phyloP scores from a whole-genome alignment of 2,797 vertebrate species.

The Austrolebias charrua region DNA sequence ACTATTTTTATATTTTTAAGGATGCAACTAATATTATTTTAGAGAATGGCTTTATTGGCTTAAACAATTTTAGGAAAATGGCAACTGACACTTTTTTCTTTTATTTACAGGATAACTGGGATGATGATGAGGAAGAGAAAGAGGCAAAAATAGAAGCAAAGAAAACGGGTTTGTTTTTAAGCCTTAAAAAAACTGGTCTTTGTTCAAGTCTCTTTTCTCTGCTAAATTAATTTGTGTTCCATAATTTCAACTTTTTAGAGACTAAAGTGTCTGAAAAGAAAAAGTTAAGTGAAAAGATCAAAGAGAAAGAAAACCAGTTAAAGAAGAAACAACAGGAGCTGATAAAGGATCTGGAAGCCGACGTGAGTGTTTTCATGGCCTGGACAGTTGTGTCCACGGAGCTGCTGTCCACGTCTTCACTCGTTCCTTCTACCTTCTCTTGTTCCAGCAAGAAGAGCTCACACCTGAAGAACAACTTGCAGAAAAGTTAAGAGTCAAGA shows the following conservation, averaged over 20 bases:
- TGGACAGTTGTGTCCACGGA: neutral
- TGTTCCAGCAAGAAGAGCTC: conserved; percentile 79
- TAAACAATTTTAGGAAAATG: no score
- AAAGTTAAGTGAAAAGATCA: conserved; percentile 93
- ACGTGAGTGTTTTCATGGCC: conserved; percentile 78
- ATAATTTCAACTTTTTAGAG: conserved; percentile 72
- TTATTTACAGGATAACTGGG: conserved; percentile 93
- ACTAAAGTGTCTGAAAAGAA: conserved; percentile 93
- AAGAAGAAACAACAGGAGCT: conserved; percentile 82
- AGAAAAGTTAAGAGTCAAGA: conserved; percentile 90
- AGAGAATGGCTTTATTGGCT: no score
- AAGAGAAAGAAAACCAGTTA: conserved; percentile 90
- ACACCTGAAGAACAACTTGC: conserved; percentile 86
- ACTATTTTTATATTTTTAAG: no score
- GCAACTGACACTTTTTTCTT: neutral
- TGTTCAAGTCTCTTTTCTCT: neutral
- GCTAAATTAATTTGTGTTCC: neutral
- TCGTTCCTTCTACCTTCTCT: conserved; percentile 27
- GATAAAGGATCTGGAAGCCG: conserved; percentile 70
- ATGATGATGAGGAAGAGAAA: conserved; percentile 90
- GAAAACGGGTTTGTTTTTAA: conserved; percentile 79
- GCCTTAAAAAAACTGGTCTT: neutral
- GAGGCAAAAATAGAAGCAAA: conserved; percentile 80
- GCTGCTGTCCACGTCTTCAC: neutral
- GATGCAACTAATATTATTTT: no score